Evolutionary conservation across 2,888 invertebrate species (phyloP).

Genomic region (Acronicta alni): DNA sequence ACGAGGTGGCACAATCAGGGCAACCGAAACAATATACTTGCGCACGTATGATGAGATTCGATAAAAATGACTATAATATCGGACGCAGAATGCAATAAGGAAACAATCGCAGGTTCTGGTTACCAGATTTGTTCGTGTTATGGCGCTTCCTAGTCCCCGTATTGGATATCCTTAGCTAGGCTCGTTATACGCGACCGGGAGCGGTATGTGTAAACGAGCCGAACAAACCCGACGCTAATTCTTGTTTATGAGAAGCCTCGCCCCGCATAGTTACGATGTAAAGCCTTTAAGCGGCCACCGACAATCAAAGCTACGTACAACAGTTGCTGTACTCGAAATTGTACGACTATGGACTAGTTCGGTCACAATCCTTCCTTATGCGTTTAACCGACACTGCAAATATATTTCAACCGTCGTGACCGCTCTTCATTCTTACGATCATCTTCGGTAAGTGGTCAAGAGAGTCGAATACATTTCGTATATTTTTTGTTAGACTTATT

Average conservation of each 20-base stretch:
- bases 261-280: conserved; percentile 74
- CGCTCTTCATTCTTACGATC: conserved; percentile 61
- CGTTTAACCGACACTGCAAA: conserved; percentile 68
- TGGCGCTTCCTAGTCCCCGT: conserved; percentile 80
- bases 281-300: conserved; percentile 75
- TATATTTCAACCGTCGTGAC: conserved; percentile 65
- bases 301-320: conserved; percentile 74
- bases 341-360: conserved; percentile 62
- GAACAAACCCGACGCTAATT: conserved; percentile 85
- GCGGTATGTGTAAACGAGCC: conserved; percentile 87
- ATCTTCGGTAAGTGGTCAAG: conserved; percentile 45
- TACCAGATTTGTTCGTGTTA: conserved; percentile 78
- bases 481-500: conserved; percentile 68
- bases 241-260: conserved; percentile 85
- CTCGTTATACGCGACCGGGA: conserved; percentile 82
- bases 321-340: conserved; percentile 66
- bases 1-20: conserved; percentile 28
- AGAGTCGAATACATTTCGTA: conserved; percentile 51
- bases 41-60: conserved; percentile 42
- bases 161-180: conserved; percentile 71
- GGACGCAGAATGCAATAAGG: conserved; percentile 64
- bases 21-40: conserved; percentile 25
- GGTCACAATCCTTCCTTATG: conserved; percentile 70
- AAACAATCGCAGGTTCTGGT: conserved; percentile 75
- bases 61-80: conserved; percentile 57